Base-by-base conservation (phyloP, 92 coral and sea anemone species). In the Micromussa lordhowensis region DNA sequence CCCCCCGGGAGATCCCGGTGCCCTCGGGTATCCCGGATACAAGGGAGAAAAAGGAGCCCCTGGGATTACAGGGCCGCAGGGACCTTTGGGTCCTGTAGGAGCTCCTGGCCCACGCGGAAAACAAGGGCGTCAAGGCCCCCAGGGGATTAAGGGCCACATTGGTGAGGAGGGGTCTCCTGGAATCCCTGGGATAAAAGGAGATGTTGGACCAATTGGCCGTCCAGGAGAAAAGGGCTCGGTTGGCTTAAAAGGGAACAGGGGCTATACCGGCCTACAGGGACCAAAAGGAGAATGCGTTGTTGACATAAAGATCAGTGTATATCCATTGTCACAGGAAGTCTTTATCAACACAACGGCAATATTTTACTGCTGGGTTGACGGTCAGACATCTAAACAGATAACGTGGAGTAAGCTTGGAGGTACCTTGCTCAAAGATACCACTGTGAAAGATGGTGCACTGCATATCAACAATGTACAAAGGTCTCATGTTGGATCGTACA, bases 81-180 rank as follows among this genome's bases (percentile, higher is more conserved):
- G 95, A 0, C 91, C 92, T 31, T 22, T 31, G 19, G 95, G 94
- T 34, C 75, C 40, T 26, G 89, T 58, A 17, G 95, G 95, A 9
- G 58, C 68, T 17, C 92, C 49, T 6, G 95, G 92, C 36, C 64
- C 55, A 10, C 83, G 75, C 22, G 95, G 95, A 18, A 73, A 64
- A 5, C 91, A 55, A 82, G 94, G 94, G 19, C 82, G 77, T 38
- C 68, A 35, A 29, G 94, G 94, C 38, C 82, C 85, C 15, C 88
- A 76, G 59, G 95, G 95, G 29, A 2, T 36, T 8, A 59, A 90
- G 74, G 93, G 93, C 16, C 30, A 59, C 19, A 88, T 83, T 49
- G 94, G 94, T 17, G 87, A 83, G 32, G 71, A 48, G 28, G 95
- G 95, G 30, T 26, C 72, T 14, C 38, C 76, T 48, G 94, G 92